Percentiles rank a stretch among this genome's conserved stretches.
These are phyloP conservation scores for Xiphophorus birchmanni DNA, from an alignment of 2,797 vertebrate genomes.

Conservation along the genomic window DNA sequence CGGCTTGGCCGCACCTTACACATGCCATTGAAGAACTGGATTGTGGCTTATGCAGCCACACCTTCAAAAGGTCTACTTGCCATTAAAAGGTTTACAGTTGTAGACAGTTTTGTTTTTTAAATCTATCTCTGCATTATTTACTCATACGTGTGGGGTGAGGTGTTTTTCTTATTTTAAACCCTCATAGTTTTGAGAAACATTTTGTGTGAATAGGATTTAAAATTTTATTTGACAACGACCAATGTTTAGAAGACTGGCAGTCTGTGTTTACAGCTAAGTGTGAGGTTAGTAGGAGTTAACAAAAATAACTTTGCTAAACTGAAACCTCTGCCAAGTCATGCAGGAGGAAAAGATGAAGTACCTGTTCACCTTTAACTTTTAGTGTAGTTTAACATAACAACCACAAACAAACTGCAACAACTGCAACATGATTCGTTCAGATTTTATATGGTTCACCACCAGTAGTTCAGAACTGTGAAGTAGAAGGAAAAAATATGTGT, in stretches of 20 bases:
- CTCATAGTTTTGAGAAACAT: not conserved
- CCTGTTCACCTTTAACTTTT: not conserved
- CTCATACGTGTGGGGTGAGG: not conserved
- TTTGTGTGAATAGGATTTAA: not conserved
- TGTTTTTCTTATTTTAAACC: not conserved
- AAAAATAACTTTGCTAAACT: slow-evolving; percentile 64
- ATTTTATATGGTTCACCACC: not conserved
- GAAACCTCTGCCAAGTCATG: slow-evolving; percentile 26
- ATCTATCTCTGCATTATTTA: not conserved
- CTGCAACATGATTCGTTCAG: not conserved
- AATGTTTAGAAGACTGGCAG: slow-evolving; percentile 37
- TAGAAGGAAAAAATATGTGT: not conserved
- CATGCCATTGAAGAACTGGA: not conserved
- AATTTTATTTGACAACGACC: slow-evolving; percentile 11
- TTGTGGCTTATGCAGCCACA: slow-evolving; percentile 13
- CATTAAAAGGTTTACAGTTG: not conserved
- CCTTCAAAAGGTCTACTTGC: slow-evolving; percentile 19
- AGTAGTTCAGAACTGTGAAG: not conserved
- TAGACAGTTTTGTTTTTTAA: slow-evolving; percentile 4
- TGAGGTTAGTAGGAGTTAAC: slow-evolving; percentile 56
- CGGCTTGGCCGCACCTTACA: not conserved
- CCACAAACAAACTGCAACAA: not conserved
- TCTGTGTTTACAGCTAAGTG: slow-evolving; percentile 63
- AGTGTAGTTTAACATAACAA: not conserved
- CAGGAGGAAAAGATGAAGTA: not conserved